Base-by-base conservation (phyloP, 2,113 vertebrate genomes). In the Lonchura striata region DNA sequence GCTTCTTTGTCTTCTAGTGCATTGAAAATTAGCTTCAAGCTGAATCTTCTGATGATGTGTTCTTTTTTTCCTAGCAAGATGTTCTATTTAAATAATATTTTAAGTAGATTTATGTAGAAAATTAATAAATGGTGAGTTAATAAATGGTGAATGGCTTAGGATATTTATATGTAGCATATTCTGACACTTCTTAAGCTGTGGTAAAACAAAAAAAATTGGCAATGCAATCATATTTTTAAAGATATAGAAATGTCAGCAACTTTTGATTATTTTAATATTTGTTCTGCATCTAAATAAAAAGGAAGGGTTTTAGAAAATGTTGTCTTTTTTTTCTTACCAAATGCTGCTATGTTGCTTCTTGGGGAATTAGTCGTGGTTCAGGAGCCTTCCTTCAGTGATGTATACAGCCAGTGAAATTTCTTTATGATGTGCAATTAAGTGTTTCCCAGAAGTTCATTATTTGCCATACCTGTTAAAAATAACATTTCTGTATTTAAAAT, bases 11-110 rank as follows among this genome's bases (percentile, higher is more conserved):
- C 33, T 74, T 69, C 39, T 78, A 66, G 13, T 42, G 44, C 60
- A 17, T 59, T 74, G 91, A 83, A 81, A 83, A 93, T 53, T 42
- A 89, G 39, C 33, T 56, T 57, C 78, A 64, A 70, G 49, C 39
- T 71, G 70, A 92, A 82, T 70, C 50, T 88, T 87, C 33, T 46
- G 42, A 79, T 49, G 11, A 71, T 65, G 10, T 49, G 11, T 23
- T 44, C 8, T 47, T 82, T 82, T 94, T 69, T 86, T 80, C 33
- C 21, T 81, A 61, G 27, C 46, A 54, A 77, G 65, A 49, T 42
- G 11, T 84, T 82, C 11, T 64, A 86, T 90, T 90, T 86, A 92
- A 95, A 82, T 84, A 82, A 69, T 88, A 88, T 88, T 90, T 94
- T 82, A 46, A 77, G 47, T 60, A 61, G 41, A 63, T 76, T 53